phyloP scores from a whole-genome alignment of 2,888 invertebrate species.

The Pseudanteris insignis region DNA sequence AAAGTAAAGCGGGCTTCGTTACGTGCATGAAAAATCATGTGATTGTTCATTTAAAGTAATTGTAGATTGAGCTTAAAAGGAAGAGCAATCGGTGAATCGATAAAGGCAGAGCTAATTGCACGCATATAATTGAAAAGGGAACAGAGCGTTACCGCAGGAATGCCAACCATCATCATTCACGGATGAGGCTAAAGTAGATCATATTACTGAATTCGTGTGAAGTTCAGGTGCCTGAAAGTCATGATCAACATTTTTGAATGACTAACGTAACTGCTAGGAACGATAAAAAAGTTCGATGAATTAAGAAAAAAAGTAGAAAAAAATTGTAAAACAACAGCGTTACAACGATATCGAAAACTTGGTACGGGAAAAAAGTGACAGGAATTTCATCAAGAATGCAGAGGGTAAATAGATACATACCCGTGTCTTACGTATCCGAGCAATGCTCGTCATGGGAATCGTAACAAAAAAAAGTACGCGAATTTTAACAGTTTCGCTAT shows the following conservation, averaged over 20 bases:
- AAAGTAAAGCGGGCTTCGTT: no score
- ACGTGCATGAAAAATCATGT: slow-evolving; percentile 26
- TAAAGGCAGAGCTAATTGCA: slow-evolving; percentile 36
- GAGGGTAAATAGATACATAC: no score
- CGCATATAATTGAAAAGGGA: slow-evolving; percentile 39
- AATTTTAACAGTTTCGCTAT: no score
- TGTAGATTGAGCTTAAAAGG: slow-evolving; percentile 27
- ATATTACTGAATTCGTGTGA: slow-evolving; percentile 30
- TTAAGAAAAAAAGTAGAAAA: background rate
- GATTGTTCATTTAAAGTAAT: slow-evolving; percentile 34
- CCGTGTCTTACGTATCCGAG: no score
- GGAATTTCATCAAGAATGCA: no score
- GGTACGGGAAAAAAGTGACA: no score
- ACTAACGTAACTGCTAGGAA: slow-evolving; percentile 1
- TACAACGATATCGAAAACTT: no score
- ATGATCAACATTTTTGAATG: slow-evolving; percentile 12
- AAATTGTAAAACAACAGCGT: no score
- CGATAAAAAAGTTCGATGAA: slow-evolving; percentile 1
- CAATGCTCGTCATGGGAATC: no score
- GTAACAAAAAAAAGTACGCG: no score
- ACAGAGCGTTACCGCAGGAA: slow-evolving; percentile 35
- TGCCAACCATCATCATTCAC: slow-evolving; percentile 33
- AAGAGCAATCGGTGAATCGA: slow-evolving; percentile 29
- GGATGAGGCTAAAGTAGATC: slow-evolving; percentile 28
- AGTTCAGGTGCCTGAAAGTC: slow-evolving; percentile 7